phyloP scores from a whole-genome alignment of 2,797 vertebrate genomes.

The Melanotaenia parkinsoni region DNA sequence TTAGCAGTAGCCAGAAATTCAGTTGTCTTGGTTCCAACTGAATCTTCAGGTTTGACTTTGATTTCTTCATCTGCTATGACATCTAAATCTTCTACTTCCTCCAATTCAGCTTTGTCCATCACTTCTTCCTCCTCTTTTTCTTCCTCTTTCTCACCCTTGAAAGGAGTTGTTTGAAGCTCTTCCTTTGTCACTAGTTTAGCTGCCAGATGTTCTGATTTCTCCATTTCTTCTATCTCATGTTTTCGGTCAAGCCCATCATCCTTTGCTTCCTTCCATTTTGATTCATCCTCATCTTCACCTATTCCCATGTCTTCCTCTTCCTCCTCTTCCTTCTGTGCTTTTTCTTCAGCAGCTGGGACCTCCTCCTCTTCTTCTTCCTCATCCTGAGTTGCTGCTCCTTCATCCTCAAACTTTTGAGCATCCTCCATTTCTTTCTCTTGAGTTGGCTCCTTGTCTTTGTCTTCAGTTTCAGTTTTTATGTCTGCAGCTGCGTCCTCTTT shows the following conservation, averaged over 20 bases:
- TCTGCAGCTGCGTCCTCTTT: conserved; percentile 59
- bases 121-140: conserved; percentile 79
- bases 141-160: conserved; percentile 71
- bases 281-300: conserved; percentile 87
- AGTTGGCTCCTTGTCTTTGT: conserved; percentile 50
- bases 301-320: conserved; percentile 78
- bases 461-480: conserved; percentile 42
- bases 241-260: conserved; percentile 79
- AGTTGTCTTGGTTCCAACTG: conserved; percentile 41
- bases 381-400: conserved; percentile 80
- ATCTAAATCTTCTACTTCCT: conserved; percentile 89
- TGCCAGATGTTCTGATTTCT: conserved; percentile 75
- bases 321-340: conserved; percentile 63
- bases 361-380: conserved; percentile 80
- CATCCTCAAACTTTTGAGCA: conserved; percentile 80
- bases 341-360: conserved; percentile 57
- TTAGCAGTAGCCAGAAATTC: conserved; percentile 51
- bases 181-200: conserved; percentile 61
- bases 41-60: conserved; percentile 76
- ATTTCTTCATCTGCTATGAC: conserved; percentile 85
- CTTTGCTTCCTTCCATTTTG: conserved; percentile 79
- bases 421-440: conserved; percentile 69
- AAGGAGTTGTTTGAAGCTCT: conserved; percentile 65
- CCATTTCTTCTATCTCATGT: conserved; percentile 85
- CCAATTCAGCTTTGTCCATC: conserved; percentile 91